A percentile compares a stretch with the other conserved stretches of the same genome.
These are phyloP conservation scores for Atethmia centrago DNA, from an alignment of 2,888 invertebrate genomes.

Conservation along the genomic window DNA sequence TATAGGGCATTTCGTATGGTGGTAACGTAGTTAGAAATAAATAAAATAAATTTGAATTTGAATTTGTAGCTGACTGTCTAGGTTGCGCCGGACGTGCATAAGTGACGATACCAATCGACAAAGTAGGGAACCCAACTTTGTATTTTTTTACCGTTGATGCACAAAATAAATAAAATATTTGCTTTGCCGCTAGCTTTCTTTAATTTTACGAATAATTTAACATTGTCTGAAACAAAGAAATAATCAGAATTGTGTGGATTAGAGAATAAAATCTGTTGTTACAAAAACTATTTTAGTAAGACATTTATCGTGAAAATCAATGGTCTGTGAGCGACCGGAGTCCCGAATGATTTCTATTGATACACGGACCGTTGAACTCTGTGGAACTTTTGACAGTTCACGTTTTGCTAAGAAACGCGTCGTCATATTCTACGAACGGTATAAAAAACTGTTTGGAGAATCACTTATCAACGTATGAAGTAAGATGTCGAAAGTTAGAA, in stretches of 20 bases:
- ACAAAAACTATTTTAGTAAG: constrained; percentile 49
- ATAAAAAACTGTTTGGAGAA: neutral
- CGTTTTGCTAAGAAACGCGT: constrained; percentile 18
- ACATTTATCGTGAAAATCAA: constrained; percentile 69
- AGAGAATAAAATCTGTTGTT: constrained; percentile 51
- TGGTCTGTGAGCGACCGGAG: constrained; percentile 54
- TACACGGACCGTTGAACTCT: constrained; percentile 57
- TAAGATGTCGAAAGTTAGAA: constrained; percentile 34
- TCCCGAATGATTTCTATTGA: constrained; percentile 55
- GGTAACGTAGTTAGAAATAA: too few relatives aligned
- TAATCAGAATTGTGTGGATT: constrained; percentile 47
- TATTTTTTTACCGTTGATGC: constrained; percentile 31
- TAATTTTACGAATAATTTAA: constrained; percentile 61
- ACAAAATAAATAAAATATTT: constrained; percentile 43
- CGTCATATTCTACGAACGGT: neutral
- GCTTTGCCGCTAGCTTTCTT: constrained; percentile 16
- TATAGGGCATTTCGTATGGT: neutral
- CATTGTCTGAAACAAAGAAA: constrained; percentile 40
- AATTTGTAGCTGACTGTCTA: neutral
- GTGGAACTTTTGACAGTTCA: constrained; percentile 50
- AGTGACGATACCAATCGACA: neutral
- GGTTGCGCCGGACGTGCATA: neutral
- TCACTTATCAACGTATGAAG: constrained; percentile 24
- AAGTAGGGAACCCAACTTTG: constrained; percentile 1
- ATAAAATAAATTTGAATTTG: too few relatives aligned